A percentile compares a stretch with the other conserved stretches of the same genome.
These are phyloP conservation scores for Gerris buenoi DNA, from an alignment of 1,140 invertebrate species.

Conservation along the genomic window DNA sequence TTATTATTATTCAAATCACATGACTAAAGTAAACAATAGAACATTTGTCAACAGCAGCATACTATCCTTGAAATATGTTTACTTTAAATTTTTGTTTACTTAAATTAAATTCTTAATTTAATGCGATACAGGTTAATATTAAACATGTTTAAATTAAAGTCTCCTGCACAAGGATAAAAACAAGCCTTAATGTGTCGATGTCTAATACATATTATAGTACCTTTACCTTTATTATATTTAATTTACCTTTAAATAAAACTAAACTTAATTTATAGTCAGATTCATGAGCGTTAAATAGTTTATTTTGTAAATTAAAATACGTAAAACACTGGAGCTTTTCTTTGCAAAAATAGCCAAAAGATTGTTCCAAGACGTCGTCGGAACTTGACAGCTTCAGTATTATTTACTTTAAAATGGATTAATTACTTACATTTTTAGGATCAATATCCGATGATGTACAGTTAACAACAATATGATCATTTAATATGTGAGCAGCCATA, in stretches of 20 bases:
- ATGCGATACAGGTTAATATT: too few relatives aligned
- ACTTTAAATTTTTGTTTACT: too few relatives aligned
- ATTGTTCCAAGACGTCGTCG: background rate
- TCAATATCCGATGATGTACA: background rate
- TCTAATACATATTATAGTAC: too few relatives aligned
- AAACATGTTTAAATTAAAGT: too few relatives aligned
- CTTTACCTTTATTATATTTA: too few relatives aligned
- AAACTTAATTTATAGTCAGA: background rate
- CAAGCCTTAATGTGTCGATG: too few relatives aligned
- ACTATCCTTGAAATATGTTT: too few relatives aligned
- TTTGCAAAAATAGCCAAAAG: background rate
- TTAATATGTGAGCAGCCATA: background rate
- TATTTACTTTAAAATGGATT: background rate
- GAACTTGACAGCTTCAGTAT: background rate
- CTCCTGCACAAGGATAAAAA: too few relatives aligned
- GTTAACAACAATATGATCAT: background rate
- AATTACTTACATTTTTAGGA: background rate
- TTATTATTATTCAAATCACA: too few relatives aligned
- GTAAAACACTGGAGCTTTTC: background rate
- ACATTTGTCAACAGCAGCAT: too few relatives aligned
- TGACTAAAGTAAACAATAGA: too few relatives aligned
- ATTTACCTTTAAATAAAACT: background rate
- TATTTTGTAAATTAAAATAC: background rate
- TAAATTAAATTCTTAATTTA: too few relatives aligned
- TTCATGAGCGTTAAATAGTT: background rate